Percentiles rank a stretch among this genome's conserved stretches.
Evolutionary conservation across 2,113 vertebrate species (phyloP).

Genomic region (Melanocharis versteri): DNA sequence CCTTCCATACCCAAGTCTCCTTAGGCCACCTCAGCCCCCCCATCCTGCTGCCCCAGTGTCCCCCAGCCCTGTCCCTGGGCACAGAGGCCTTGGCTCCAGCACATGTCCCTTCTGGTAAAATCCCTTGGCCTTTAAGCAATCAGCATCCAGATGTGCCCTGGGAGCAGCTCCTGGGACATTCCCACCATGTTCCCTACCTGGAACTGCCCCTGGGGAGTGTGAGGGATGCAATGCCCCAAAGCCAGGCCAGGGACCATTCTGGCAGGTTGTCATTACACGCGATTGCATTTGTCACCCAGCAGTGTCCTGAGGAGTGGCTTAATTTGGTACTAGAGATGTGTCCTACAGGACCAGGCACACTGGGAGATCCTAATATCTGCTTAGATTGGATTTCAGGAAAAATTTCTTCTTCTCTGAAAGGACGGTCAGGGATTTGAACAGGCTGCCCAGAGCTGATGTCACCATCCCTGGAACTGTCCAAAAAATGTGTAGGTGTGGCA

Average conservation of each 20-base stretch:
- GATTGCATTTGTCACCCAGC: not conserved
- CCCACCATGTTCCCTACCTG: not conserved
- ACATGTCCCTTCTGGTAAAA: not conserved
- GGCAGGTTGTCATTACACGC: not conserved
- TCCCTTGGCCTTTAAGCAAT: not conserved
- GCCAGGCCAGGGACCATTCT: not conserved
- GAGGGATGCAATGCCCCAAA: not conserved
- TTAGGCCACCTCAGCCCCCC: not conserved
- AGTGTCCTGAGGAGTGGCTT: not conserved
- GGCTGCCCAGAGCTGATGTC: not conserved
- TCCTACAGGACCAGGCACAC: not conserved
- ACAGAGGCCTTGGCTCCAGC: not conserved
- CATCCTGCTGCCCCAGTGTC: not conserved
- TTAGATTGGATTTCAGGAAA: not conserved
- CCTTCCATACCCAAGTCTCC: not conserved
- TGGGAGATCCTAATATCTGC: not conserved
- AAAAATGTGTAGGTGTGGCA: not conserved
- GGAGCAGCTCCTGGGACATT: not conserved
- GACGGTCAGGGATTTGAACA: not conserved
- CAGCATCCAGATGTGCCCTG: not conserved
- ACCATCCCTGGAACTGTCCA: not conserved
- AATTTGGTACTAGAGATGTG: not conserved
- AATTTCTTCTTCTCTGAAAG: not conserved
- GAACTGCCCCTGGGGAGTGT: rapidly evolving
- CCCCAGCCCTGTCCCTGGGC: not conserved